Percentiles rank a stretch among this genome's conserved stretches.
Conservation (phyloP, 2,888 invertebrate species). For the Nudaria mundana region DNA sequence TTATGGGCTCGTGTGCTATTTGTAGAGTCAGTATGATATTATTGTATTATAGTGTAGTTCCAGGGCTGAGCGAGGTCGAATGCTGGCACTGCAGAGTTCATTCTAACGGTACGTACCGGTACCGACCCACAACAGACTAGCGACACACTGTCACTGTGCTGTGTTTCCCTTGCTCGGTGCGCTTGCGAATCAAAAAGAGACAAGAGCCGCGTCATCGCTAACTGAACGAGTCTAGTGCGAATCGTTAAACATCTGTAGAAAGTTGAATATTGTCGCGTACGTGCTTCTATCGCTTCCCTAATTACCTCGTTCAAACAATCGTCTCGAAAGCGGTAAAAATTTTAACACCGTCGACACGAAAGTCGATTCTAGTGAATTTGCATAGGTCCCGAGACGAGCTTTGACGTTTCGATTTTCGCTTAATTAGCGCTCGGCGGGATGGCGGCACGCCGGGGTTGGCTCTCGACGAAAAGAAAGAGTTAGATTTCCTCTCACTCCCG, state of each 20-base stretch:
- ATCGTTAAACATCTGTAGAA: conserved; percentile 26
- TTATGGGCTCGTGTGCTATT: conserved; percentile 41
- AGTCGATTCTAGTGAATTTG: conserved; percentile 74
- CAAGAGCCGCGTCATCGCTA: conserved; percentile 6
- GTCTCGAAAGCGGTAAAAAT: conserved; percentile 61
- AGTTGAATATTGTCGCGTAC: conserved; percentile 36
- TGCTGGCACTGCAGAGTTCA: conserved; percentile 39
- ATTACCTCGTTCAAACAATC: conserved; percentile 71
- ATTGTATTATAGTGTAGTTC: conserved; percentile 36
- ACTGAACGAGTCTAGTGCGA: conserved; percentile 25
- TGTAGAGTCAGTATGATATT: conserved; percentile 34
- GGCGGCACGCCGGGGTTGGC: conserved; percentile 49
- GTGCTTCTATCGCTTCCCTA: conserved; percentile 52
- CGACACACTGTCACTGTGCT: conserved; percentile 13
- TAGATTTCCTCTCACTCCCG: conserved; percentile 56
- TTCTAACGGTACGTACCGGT: conserved; percentile 61
- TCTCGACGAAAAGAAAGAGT: conserved; percentile 59
- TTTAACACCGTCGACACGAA: conserved; percentile 63
- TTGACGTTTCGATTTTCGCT: conserved; percentile 79
- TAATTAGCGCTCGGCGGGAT: conserved; percentile 77
- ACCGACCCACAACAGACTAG: conserved; percentile 35
- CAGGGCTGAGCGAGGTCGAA: conserved; percentile 29
- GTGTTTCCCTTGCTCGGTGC: conserved; percentile 34
- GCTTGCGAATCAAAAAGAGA: conserved; percentile 8
- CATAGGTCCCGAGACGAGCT: conserved; percentile 70